These are phyloP conservation scores for Amblyopsis rosae DNA, from an alignment of 2,113 vertebrate species.

Conservation along the genomic window DNA sequence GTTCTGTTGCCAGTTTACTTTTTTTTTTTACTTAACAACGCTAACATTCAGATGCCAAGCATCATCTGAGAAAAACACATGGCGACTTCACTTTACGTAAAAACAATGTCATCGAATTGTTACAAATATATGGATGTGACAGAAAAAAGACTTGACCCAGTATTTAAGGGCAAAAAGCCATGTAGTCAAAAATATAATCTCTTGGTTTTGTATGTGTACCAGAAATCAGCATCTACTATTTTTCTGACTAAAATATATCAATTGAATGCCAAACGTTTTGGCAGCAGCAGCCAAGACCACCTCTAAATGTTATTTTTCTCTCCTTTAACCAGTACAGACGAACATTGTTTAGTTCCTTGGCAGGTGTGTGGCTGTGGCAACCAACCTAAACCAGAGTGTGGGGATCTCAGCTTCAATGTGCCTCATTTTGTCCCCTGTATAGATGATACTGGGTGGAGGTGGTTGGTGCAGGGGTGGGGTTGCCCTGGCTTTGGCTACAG, in stretches of 20 bases:
- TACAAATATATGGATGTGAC: background rate
- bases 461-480: too few relatives aligned
- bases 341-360: slow-evolving; percentile 30
- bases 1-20: background rate
- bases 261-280: background rate
- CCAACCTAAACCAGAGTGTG: slow-evolving; percentile 38
- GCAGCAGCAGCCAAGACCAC: background rate
- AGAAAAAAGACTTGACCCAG: background rate
- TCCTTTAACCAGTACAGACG: slow-evolving; percentile 8
- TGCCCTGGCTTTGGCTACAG: too few relatives aligned
- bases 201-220: background rate
- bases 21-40: too few relatives aligned
- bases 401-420: slow-evolving; percentile 10
- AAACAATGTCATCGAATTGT: too few relatives aligned
- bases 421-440: background rate
- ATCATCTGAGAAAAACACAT: too few relatives aligned
- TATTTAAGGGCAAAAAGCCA: too few relatives aligned
- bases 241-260: background rate
- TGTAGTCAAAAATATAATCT: background rate
- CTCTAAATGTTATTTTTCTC: background rate
- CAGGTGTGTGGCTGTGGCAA: slow-evolving; percentile 37
- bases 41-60: too few relatives aligned
- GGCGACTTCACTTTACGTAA: too few relatives aligned
- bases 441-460: too few relatives aligned
- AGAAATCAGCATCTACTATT: background rate